Conservation (phyloP, 2,888 invertebrate genomes). For the Nephrocerus scutellatus region DNA sequence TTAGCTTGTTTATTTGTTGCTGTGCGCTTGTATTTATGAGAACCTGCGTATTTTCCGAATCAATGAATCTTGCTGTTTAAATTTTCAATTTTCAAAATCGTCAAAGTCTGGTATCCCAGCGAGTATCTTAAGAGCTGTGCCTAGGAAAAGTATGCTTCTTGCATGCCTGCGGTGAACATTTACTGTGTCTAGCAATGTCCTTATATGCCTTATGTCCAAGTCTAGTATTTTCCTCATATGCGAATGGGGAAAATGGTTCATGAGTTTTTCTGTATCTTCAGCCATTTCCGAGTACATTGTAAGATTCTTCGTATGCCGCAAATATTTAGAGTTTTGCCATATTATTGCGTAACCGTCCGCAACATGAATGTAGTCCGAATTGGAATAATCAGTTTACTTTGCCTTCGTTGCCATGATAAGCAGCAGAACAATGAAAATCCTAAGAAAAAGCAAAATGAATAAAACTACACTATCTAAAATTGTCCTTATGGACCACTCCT, state of each 20-base stretch:
- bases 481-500: slow-evolving; percentile 17
- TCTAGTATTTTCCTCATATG: slow-evolving; percentile 15
- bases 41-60: slow-evolving; percentile 11
- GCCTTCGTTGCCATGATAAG: background rate
- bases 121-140: slow-evolving; percentile 7
- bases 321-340: slow-evolving; percentile 11
- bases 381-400: slow-evolving; percentile 13
- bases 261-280: slow-evolving; percentile 8
- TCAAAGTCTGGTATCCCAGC: slow-evolving; percentile 13
- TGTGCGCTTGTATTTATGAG: slow-evolving; percentile 13
- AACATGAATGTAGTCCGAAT: slow-evolving; percentile 15
- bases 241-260: slow-evolving; percentile 12
- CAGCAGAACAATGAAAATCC: background rate
- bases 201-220: slow-evolving; percentile 8
- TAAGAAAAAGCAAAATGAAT: background rate
- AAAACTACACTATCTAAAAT: slow-evolving; percentile 10
- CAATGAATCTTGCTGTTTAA: slow-evolving; percentile 6
- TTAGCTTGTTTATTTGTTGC: slow-evolving; percentile 17
- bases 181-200: slow-evolving; percentile 5
- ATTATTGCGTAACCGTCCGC: slow-evolving; percentile 14
- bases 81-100: slow-evolving; percentile 9
- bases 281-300: slow-evolving; percentile 4
- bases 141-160: slow-evolving; percentile 11
- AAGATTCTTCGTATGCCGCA: slow-evolving; percentile 8
- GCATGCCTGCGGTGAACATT: slow-evolving; percentile 9